phyloP scores from a whole-genome alignment of 2,797 vertebrate species.

The Epinephelus coioides region DNA sequence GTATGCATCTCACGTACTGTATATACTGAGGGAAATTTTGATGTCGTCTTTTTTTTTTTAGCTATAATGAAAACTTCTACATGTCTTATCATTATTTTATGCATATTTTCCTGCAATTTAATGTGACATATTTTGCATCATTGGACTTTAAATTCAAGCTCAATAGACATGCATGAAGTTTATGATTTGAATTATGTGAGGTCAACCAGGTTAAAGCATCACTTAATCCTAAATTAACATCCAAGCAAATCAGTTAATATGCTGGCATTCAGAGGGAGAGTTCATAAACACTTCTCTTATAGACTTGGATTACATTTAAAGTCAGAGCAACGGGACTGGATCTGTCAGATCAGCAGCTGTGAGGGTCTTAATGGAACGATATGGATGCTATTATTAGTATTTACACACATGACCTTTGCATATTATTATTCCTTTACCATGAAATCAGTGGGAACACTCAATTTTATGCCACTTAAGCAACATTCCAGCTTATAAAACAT shows the following conservation, averaged over 20 bases:
- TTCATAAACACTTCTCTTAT: slow-evolving; percentile 9
- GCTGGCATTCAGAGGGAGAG: slow-evolving; percentile 45
- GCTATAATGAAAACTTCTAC: not conserved
- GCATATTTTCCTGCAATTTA: slow-evolving; percentile 9
- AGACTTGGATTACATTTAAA: slow-evolving; percentile 40
- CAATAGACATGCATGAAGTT: not conserved
- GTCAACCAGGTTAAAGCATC: slow-evolving; percentile 14
- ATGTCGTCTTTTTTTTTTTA: slow-evolving; percentile 2
- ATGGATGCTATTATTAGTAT: not conserved
- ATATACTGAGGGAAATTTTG: slow-evolving; percentile 22
- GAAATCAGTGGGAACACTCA: slow-evolving; percentile 4
- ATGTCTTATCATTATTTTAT: not conserved
- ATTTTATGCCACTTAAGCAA: slow-evolving; percentile 14
- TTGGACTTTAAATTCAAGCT: slow-evolving; percentile 3
- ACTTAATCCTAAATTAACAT: slow-evolving; percentile 11
- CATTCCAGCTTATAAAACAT: slow-evolving; percentile 18
- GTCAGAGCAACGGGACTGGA: slow-evolving; percentile 29
- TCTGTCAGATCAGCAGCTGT: slow-evolving; percentile 12
- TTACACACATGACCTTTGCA: slow-evolving; percentile 40
- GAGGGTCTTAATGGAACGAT: slow-evolving; percentile 15
- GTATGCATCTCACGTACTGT: slow-evolving; percentile 38
- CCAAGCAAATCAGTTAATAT: not conserved
- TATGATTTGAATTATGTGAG: slow-evolving; percentile 14
- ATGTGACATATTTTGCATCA: not conserved
- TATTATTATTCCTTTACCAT: slow-evolving; percentile 8